phyloP scores from a whole-genome alignment of 2,888 invertebrate genomes.

The Pardosa pseudoannulata region DNA sequence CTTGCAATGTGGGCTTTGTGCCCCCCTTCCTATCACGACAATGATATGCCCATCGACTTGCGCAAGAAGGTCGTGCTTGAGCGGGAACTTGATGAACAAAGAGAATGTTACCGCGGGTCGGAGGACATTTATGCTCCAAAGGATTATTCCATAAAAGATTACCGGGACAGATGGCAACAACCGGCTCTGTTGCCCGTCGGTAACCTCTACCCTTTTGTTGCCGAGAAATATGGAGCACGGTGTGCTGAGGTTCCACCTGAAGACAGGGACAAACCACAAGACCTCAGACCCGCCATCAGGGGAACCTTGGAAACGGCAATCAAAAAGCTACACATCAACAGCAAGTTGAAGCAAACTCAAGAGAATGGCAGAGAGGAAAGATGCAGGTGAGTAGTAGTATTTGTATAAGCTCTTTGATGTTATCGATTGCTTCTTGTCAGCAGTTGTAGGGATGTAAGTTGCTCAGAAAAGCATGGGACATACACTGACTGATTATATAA shows the following conservation, averaged over 20 bases:
- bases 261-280: background rate
- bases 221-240: slow-evolving; percentile 40
- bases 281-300: slow-evolving; percentile 20
- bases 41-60: slow-evolving; percentile 66
- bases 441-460: too few species aligned
- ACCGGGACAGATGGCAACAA: slow-evolving; percentile 21
- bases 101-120: background rate
- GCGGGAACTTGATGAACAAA: slow-evolving; percentile 16
- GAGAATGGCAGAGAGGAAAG: slow-evolving; percentile 40
- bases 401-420: too few species aligned
- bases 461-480: too few species aligned
- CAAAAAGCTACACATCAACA: slow-evolving; percentile 44
- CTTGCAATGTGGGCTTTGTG: slow-evolving; percentile 65
- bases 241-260: slow-evolving; percentile 24
- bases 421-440: too few species aligned
- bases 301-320: slow-evolving; percentile 44
- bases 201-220: slow-evolving; percentile 42
- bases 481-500: too few species aligned
- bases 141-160: background rate
- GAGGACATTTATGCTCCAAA: background rate
- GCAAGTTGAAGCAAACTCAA: slow-evolving; percentile 23
- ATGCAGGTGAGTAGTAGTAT: slow-evolving; percentile 57
- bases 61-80: slow-evolving; percentile 65
- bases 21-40: slow-evolving; percentile 41
- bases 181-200: background rate